Evolutionary conservation across 2,797 vertebrate genomes (phyloP).

Genomic region (Sylvilagus floridanus): DNA sequence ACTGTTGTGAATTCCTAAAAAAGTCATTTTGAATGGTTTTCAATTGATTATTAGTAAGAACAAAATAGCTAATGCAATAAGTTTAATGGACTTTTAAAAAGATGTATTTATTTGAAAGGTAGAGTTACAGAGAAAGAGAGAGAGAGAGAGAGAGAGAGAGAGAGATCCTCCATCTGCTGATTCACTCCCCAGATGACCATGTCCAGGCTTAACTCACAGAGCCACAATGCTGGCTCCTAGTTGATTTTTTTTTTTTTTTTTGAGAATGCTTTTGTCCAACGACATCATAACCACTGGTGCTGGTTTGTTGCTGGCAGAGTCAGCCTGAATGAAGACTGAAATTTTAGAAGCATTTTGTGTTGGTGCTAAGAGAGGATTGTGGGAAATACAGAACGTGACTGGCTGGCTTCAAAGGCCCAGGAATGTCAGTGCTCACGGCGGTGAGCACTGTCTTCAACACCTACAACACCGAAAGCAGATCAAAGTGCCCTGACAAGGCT

Average conservation of each 20-base stretch:
- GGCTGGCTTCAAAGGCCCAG: background rate
- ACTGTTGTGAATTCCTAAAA: background rate
- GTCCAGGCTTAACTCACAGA: no score
- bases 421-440: background rate
- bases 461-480: background rate
- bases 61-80: background rate
- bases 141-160: no score
- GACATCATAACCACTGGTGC: background rate
- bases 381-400: background rate
- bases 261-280: background rate
- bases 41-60: background rate
- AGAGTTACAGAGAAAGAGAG: no score
- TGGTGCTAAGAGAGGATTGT: background rate
- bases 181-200: no score
- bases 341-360: background rate
- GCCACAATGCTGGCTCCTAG: no score
- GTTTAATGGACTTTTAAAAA: background rate
- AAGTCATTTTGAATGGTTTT: slow-evolving; percentile 32
- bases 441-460: background rate
- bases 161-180: no score
- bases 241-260: background rate
- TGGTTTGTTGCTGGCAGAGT: background rate
- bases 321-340: background rate
- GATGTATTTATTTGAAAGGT: no score
- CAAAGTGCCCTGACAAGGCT: background rate